Percentiles rank a stretch among this genome's conserved stretches.
Evolutionary conservation across 2,797 vertebrate genomes (phyloP).

Genomic region (Darevskia nairensis): DNA sequence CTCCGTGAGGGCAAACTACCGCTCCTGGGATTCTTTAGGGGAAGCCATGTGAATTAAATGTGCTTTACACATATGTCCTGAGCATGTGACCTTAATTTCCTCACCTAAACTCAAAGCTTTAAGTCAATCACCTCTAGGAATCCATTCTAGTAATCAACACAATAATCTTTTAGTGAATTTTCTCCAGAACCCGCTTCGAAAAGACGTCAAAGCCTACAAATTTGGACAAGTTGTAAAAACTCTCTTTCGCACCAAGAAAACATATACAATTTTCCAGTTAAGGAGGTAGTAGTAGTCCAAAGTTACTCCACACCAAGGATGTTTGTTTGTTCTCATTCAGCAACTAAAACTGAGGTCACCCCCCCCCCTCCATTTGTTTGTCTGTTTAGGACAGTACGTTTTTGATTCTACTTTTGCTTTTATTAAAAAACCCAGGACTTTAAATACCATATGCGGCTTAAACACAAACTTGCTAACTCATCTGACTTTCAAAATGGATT

Average conservation of each 20-base stretch:
- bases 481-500: constrained; percentile 10
- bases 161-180: background rate
- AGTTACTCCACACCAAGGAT: background rate
- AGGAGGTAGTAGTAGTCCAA: constrained; percentile 14
- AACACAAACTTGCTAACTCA: constrained; percentile 8
- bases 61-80: no score
- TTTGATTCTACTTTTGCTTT: background rate
- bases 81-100: background rate
- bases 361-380: background rate
- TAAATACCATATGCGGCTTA: constrained; percentile 23
- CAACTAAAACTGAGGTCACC: background rate
- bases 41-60: no score
- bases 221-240: background rate
- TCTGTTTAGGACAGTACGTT: constrained; percentile 1
- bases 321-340: background rate
- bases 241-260: background rate
- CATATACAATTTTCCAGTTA: background rate
- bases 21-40: no score
- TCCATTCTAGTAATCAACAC: background rate
- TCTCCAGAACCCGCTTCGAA: background rate
- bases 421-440: constrained; percentile 7
- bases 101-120: background rate
- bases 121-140: background rate
- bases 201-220: background rate
- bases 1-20: no score